Conservation (phyloP, 2,888 invertebrate species). For the Molorchus minor region DNA sequence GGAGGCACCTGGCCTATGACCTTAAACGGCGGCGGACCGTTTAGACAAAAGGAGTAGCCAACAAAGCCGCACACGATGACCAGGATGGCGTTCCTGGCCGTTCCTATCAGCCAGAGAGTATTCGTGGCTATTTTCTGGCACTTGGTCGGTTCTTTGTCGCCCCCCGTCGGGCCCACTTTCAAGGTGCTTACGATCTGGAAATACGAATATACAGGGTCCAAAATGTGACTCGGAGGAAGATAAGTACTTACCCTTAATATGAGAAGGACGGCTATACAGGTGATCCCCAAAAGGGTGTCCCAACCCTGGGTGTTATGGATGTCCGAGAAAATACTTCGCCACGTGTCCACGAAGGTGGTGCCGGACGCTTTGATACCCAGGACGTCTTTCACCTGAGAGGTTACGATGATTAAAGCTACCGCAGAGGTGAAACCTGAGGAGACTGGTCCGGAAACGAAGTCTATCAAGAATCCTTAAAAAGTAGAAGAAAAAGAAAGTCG, state of each 20-base stretch:
- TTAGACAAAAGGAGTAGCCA: slow-evolving; percentile 70
- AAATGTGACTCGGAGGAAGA: background rate
- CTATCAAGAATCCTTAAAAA: slow-evolving; percentile 80
- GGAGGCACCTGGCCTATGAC: slow-evolving; percentile 73
- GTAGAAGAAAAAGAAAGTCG: no score
- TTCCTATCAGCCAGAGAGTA: slow-evolving; percentile 78
- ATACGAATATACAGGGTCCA: slow-evolving; percentile 40
- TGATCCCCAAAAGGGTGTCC: slow-evolving; percentile 79
- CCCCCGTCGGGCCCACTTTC: slow-evolving; percentile 69
- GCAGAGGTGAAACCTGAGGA: slow-evolving; percentile 92
- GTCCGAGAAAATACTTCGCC: slow-evolving; percentile 76
- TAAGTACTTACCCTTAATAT: slow-evolving; percentile 73
- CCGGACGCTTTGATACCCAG: slow-evolving; percentile 78
- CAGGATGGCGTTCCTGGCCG: slow-evolving; percentile 84
- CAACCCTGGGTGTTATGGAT: slow-evolving; percentile 73
- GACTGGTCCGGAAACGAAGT: slow-evolving; percentile 90
- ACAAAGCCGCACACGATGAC: slow-evolving; percentile 79
- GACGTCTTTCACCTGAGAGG: slow-evolving; percentile 86
- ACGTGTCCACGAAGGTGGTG: slow-evolving; percentile 80
- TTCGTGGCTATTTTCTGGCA: slow-evolving; percentile 68
- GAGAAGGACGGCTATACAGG: slow-evolving; percentile 79
- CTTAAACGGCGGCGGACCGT: slow-evolving; percentile 71
- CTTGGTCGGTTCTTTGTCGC: slow-evolving; percentile 52
- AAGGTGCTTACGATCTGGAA: slow-evolving; percentile 73
- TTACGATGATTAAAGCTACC: slow-evolving; percentile 86